phyloP scores from a whole-genome alignment of 2,113 vertebrate species.

The Ovis aries region ARS-UI_Ramb_v3.0 NC_056056.1:86821001-86821500 shows the following conservation, averaged over 20 bases:
- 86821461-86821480: slow-evolving; percentile 3
- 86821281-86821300: neutral
- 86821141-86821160: no score
- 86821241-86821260: neutral
- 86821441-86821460: neutral
- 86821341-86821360: neutral
- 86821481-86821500: neutral
- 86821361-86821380: neutral
- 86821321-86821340: neutral
- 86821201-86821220: neutral
- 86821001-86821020: neutral
- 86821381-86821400: neutral
- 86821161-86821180: neutral
- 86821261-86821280: neutral
- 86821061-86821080: neutral
- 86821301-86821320: neutral
- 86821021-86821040: neutral
- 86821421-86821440: neutral
- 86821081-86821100: neutral
- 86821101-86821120: neutral
- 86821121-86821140: neutral
- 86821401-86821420: neutral
- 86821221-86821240: neutral
- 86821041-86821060: neutral
- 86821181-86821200: neutral